Evolutionary conservation across 2,888 invertebrate genomes (phyloP), one percentile per base, ranked within the genome.

Genomic region (Latheticus oryzae): DNA sequence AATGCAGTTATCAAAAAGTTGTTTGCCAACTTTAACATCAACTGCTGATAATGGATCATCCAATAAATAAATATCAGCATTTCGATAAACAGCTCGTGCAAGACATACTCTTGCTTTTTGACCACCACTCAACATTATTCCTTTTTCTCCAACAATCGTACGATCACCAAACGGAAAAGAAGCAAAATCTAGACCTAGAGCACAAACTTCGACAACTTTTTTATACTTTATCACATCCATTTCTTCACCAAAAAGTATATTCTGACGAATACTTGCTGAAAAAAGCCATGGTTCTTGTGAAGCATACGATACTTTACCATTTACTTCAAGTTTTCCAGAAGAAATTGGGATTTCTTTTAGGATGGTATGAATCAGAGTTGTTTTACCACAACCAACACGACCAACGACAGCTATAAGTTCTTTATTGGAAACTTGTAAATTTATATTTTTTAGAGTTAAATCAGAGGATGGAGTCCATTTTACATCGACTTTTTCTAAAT

Each of bases 21-120:
- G 90, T 1, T 90, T 85, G 0, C 93, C 92, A 1, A 95, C 94
- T 73, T 91, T 90, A 0, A 93, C 85, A 79, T 95, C 95, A 5
- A 95, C 95, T 0, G 95, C 95, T 61, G 92, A 89, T 15, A 95
- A 80, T 0, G 95, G 95, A 79, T 95, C 95, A 75, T 95, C 95
- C 42, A 95, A 79, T 4, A 95, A 78, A 73, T 93, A 95, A 58
- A 95, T 88, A 61, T 93, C 91, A 0, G 91, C 87, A 52, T 92
- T 85, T 38, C 88, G 87, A 78, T 94, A 95, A 1, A 94, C 86
- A 0, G 93, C 89, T 61, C 95, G 84, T 0, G 92, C 93, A 35
- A 96, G 82, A 50, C 91, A 91, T 42, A 96, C 89, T 61, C 95
- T 84, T 0, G 95, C 94, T 63, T 90, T 87, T 75, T 95, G 95